phyloP scores from a whole-genome alignment of 2,888 invertebrate species.

The Drosophila algonquin region DNA sequence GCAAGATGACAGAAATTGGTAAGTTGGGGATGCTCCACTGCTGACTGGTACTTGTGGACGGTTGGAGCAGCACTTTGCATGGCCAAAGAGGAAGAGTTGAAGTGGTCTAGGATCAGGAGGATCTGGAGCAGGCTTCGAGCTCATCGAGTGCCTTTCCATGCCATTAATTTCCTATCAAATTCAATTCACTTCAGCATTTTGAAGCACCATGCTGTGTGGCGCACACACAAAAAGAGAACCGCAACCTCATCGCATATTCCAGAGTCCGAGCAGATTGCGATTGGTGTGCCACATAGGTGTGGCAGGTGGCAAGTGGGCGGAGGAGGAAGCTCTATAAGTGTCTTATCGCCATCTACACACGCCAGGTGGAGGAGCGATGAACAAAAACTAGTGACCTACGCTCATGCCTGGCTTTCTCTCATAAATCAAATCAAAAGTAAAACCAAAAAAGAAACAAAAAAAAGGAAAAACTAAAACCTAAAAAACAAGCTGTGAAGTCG shows the following conservation, averaged over 20 bases:
- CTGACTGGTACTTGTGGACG: conserved; percentile 3
- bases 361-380: conserved; percentile 30
- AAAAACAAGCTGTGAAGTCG: not conserved
- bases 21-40: not conserved
- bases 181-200: conserved; percentile 40
- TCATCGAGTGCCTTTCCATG: conserved; percentile 12
- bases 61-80: conserved; percentile 27
- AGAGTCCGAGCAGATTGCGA: conserved; percentile 25
- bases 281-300: not conserved
- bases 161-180: conserved; percentile 49
- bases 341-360: conserved; percentile 56
- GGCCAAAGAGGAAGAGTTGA: not conserved
- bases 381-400: conserved; percentile 21
- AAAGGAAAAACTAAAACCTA: not conserved
- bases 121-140: conserved; percentile 11
- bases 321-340: conserved; percentile 43
- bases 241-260: conserved; percentile 32
- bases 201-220: conserved; percentile 18
- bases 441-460: conserved; percentile 2
- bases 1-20: conserved; percentile 3
- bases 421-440: conserved; percentile 40
- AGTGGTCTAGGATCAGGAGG: not conserved
- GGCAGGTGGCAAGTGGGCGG: not conserved
- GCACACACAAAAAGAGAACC: conserved; percentile 12
- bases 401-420: conserved; percentile 17